A percentile compares a stretch with the other conserved stretches of the same genome.
Evolutionary conservation across 2,888 invertebrate genomes (phyloP).

Genomic region (Germaria angustata): DNA sequence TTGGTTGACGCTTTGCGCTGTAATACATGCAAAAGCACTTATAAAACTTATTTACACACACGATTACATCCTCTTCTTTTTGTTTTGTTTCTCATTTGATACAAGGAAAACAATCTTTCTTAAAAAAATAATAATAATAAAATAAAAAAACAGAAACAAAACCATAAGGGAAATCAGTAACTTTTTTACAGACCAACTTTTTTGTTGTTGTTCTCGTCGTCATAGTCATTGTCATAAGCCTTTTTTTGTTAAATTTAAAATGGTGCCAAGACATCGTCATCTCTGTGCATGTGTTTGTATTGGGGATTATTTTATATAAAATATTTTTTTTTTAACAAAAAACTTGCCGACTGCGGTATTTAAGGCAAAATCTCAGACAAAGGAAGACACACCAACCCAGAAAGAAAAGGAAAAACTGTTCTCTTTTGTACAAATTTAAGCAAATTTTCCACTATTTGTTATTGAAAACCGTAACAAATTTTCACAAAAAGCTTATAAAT

Average conservation of each 20-base stretch:
- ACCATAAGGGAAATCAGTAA: neutral
- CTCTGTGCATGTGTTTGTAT: neutral
- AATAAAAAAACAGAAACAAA: neutral
- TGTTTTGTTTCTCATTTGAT: neutral
- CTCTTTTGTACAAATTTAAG: neutral
- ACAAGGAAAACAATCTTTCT: conserved; percentile 4
- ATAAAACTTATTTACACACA: conserved; percentile 15
- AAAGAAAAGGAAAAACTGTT: neutral
- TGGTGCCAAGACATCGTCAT: conserved; percentile 22
- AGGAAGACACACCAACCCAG: neutral
- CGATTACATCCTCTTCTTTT: neutral
- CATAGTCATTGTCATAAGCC: conserved; percentile 23
- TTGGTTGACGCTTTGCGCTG: conserved; percentile 60
- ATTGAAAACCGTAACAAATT: conserved; percentile 46
- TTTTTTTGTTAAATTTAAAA: conserved; percentile 37
- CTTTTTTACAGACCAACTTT: neutral
- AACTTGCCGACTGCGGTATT: neutral
- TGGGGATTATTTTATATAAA: neutral
- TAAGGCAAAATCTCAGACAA: neutral
- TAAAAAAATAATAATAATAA: no score
- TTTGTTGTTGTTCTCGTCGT: conserved; percentile 7
- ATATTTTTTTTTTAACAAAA: neutral
- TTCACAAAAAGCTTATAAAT: conserved; percentile 36
- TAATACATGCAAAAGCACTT: conserved; percentile 8
- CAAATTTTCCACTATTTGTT: neutral